phyloP scores from a whole-genome alignment of 2,113 vertebrate genomes.

The Periophthalmus modestus region DNA sequence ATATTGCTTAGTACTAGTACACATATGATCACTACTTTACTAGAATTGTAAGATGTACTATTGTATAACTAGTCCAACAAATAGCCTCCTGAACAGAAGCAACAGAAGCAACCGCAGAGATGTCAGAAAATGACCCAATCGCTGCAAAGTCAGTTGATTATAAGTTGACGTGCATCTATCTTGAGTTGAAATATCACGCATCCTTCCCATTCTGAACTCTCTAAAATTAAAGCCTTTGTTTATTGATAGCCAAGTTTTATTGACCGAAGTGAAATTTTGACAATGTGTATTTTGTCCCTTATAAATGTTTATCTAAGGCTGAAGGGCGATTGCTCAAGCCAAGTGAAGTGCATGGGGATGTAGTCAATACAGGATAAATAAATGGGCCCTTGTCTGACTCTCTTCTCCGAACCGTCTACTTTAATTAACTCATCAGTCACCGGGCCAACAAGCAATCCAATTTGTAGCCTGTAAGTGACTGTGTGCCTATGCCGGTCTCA shows the following conservation, averaged over 20 bases:
- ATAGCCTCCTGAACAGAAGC: too few species aligned
- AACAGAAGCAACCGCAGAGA: background rate
- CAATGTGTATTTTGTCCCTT: conserved; percentile 42
- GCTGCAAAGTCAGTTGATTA: background rate
- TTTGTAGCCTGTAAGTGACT: conserved; percentile 59
- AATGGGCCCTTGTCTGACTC: conserved; percentile 59
- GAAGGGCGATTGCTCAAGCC: conserved; percentile 52
- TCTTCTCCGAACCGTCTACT: conserved; percentile 54
- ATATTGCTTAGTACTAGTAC: too few species aligned
- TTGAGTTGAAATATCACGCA: background rate
- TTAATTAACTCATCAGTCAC: conserved; percentile 75
- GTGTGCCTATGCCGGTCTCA: conserved; percentile 44
- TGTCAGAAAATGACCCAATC: background rate
- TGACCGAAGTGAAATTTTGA: conserved; percentile 33
- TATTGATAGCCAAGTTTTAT: background rate
- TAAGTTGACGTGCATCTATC: background rate
- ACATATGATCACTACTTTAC: too few species aligned
- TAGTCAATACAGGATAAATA: conserved; percentile 65
- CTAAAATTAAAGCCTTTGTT: background rate
- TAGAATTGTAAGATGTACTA: too few species aligned
- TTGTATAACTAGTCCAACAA: too few species aligned
- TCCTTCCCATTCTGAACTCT: background rate
- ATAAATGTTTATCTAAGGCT: conserved; percentile 40
- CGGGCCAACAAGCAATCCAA: conserved; percentile 63
- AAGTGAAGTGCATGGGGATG: conserved; percentile 55